Evolutionary conservation across 2,113 vertebrate species (phyloP).

Genomic region (Polyodon spathula): DNA sequence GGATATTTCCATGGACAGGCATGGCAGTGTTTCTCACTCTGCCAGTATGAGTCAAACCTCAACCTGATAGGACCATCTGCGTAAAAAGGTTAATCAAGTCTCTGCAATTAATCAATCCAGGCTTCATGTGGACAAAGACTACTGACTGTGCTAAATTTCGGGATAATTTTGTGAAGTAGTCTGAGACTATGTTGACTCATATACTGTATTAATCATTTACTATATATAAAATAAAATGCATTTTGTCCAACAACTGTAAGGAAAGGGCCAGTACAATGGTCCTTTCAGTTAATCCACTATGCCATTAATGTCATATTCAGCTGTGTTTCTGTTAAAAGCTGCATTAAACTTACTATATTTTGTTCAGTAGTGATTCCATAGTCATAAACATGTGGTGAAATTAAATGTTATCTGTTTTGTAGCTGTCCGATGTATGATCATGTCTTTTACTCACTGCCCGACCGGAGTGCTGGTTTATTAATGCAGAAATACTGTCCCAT

Average conservation of each 20-base stretch:
- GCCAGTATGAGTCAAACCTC: slow-evolving; percentile 40
- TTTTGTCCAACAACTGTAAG: too few species aligned
- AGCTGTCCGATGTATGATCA: neutral
- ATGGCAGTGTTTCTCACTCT: slow-evolving; percentile 37
- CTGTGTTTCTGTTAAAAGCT: too few species aligned
- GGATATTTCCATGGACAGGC: slow-evolving; percentile 38
- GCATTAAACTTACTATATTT: neutral
- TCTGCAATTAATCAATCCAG: slow-evolving; percentile 44
- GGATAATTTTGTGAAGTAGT: slow-evolving; percentile 15
- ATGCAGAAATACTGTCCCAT: too few species aligned
- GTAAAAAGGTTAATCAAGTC: slow-evolving; percentile 46
- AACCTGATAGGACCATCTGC: slow-evolving; percentile 48
- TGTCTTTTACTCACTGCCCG: neutral
- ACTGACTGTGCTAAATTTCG: slow-evolving; percentile 21
- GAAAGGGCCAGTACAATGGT: too few species aligned
- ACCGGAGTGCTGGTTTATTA: too few species aligned
- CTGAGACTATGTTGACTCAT: slow-evolving; percentile 25
- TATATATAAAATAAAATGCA: slow-evolving; percentile 2
- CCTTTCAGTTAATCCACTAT: too few species aligned
- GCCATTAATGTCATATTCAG: too few species aligned
- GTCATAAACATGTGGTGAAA: neutral
- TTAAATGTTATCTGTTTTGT: neutral
- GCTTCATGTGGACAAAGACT: slow-evolving; percentile 11
- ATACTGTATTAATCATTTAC: neutral
- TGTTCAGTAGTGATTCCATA: neutral